These are phyloP conservation scores for Agrochola lychnidis DNA, from an alignment of 2,888 invertebrate species.

Conservation along the genomic window DNA sequence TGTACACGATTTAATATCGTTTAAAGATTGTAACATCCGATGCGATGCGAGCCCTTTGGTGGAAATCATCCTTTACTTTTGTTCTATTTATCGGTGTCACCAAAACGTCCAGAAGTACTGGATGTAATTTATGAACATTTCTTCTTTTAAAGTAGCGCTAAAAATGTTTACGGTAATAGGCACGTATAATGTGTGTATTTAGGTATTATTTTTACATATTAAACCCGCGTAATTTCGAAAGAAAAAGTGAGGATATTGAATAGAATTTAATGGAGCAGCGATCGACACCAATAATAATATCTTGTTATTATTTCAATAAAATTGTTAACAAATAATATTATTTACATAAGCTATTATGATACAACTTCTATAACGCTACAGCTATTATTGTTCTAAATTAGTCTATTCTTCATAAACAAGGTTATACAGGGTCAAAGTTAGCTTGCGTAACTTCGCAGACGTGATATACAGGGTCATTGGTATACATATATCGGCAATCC, in stretches of 20 bases:
- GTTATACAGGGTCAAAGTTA: slow-evolving; percentile 5
- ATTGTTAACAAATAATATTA: slow-evolving; percentile 46
- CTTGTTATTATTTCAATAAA: slow-evolving; percentile 17
- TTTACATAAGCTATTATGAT: slow-evolving; percentile 50
- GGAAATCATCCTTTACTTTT: too few relatives aligned
- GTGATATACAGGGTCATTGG: too few relatives aligned
- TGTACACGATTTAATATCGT: too few relatives aligned
- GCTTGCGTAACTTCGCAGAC: background rate
- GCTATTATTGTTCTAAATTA: slow-evolving; percentile 80
- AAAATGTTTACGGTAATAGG: background rate
- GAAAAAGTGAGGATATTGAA: background rate
- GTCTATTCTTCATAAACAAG: slow-evolving; percentile 64
- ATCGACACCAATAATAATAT: background rate
- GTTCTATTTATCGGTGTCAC: background rate
- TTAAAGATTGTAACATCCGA: too few relatives aligned
- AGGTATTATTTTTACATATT: background rate
- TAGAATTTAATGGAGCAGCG: background rate
- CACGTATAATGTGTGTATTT: background rate
- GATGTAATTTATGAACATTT: background rate
- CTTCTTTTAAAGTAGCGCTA: background rate
- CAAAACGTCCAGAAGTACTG: background rate
- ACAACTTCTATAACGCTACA: slow-evolving; percentile 57
- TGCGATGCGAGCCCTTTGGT: too few relatives aligned
- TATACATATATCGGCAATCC: too few relatives aligned
- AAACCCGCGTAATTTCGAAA: background rate